Evolutionary conservation across 2,888 invertebrate genomes (phyloP), one percentile per base, ranked within the genome.

Genomic region (Caenorhabditis drosophilae): DNA sequence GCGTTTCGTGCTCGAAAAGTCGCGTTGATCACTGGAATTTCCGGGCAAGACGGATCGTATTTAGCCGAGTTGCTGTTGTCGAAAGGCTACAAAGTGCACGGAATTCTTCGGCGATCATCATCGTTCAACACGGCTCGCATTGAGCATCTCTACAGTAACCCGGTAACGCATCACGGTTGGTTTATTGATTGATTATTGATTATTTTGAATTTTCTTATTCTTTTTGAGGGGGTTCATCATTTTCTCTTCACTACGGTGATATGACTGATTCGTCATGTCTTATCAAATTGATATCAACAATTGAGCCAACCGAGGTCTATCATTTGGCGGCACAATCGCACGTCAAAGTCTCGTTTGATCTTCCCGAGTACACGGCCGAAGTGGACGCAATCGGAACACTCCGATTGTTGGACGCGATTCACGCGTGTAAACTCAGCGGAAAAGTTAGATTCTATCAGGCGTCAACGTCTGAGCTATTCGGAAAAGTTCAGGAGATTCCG

Each of bases 41-140:
- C 93, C 38, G 97, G 97, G 34, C 97, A 97, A 94, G 97, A 98
- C 89, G 97, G 97, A 1, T 97, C 96, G 0, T 98, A 97, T 84
- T 87, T 98, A 71, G 92, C 96, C 0, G 97, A 98, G 85, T 90
- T 97, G 68, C 87, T 97, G 1, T 86, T 97, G 20, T 89, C 89
- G 50, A 96, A 95, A 85, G 93, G 92, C 9, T 97, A 97, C 84
- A 78, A 86, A 84, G 87, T 98, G 0, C 97, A 98, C 85, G 98
- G 98, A 0, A 91, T 98, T 53, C 91, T 98, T 46, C 87, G 98
- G 18, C 87, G 98, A 18, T 82, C 82, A 2, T 82, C 82, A 9
- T 81, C 82, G 0, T 98, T 99, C 84, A 99, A 98, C 85, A 99
- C 98, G 0, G 90, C 90, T 4, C 88, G 98, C 63, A 97, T 99